These are phyloP conservation scores for Papilio xuthus DNA, from an alignment of 1,140 invertebrate genomes.

Conservation along the genomic window DNA sequence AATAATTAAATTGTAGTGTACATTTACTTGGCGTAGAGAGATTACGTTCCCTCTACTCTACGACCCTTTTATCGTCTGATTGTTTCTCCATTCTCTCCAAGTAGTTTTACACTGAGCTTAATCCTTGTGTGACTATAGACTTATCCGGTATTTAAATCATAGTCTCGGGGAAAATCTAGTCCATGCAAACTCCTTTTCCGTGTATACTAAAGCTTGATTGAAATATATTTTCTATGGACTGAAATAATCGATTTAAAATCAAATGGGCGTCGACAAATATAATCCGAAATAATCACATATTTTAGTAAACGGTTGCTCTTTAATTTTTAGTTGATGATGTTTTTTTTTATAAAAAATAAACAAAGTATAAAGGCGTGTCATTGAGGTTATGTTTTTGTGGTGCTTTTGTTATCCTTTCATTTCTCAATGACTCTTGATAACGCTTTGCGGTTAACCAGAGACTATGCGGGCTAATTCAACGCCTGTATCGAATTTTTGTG, in stretches of 20 bases:
- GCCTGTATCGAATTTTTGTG: slow-evolving; percentile 49
- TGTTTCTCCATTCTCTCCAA: background rate
- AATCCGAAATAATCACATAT: too few relatives aligned
- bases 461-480: slow-evolving; percentile 50
- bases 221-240: too few relatives aligned
- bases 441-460: slow-evolving; percentile 45
- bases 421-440: slow-evolving; percentile 47
- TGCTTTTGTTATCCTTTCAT: slow-evolving; percentile 48
- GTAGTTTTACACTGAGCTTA: background rate
- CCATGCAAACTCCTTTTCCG: background rate
- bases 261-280: too few relatives aligned
- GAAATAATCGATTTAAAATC: too few relatives aligned
- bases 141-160: background rate
- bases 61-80: background rate
- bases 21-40: background rate
- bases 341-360: background rate
- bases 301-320: too few relatives aligned
- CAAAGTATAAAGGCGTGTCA: slow-evolving; percentile 32
- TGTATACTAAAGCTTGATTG: background rate
- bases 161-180: background rate
- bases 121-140: background rate
- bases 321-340: too few relatives aligned
- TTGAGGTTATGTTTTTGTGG: slow-evolving; percentile 43
- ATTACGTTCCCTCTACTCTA: background rate
- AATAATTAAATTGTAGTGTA: too few relatives aligned